Percentiles rank a stretch among this genome's conserved stretches.
Conservation (phyloP, 92 coral and sea anemone species). For the Porites cylindrica region DNA sequence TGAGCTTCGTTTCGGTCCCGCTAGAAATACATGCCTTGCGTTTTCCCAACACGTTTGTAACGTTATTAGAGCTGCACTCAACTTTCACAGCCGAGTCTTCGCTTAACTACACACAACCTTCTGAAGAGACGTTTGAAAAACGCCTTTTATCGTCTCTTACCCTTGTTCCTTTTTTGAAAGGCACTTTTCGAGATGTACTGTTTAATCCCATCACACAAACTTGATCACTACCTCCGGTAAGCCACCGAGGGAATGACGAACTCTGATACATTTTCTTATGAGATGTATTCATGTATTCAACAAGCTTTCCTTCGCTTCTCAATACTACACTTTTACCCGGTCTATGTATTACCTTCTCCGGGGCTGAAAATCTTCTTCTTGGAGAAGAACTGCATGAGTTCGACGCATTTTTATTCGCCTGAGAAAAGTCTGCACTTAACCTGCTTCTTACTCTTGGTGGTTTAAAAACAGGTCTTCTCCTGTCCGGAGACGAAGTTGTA, state of each 20-base stretch:
- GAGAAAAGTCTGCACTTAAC: background rate
- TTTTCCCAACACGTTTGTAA: background rate
- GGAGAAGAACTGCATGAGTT: background rate
- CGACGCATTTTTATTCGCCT: background rate
- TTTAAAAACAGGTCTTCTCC: background rate
- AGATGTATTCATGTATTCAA: constrained; percentile 1
- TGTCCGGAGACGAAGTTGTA: background rate
- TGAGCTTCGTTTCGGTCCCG: background rate
- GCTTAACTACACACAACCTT: background rate
- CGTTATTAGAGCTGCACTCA: background rate
- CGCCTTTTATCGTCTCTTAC: background rate
- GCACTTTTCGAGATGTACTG: background rate
- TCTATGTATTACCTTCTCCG: background rate
- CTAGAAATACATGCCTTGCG: background rate
- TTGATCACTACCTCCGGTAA: background rate
- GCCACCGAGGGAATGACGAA: constrained; percentile 30
- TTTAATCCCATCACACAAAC: background rate
- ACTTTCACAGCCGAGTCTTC: background rate
- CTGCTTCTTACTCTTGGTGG: background rate
- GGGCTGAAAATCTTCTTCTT: background rate
- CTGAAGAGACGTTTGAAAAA: background rate
- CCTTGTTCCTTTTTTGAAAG: background rate
- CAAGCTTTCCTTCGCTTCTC: constrained; percentile 7
- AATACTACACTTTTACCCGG: background rate
- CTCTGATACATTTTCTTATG: constrained; percentile 18